Conservation (phyloP, 2,888 invertebrate genomes). For the Nephrocerus scutellatus region DNA sequence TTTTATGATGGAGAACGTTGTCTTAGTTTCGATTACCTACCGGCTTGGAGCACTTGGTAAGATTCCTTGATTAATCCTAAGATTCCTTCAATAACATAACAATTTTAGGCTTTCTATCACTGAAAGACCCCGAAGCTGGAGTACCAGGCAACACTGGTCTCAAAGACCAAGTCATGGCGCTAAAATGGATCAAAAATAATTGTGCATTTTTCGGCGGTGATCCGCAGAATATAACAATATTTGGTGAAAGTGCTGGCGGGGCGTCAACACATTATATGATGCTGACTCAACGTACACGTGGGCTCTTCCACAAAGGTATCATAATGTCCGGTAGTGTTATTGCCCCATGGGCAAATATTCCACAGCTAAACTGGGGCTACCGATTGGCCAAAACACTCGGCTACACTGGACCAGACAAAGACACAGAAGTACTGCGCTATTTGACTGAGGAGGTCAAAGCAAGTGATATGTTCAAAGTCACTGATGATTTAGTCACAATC, state of each 20-base stretch:
- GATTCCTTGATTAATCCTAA: not conserved
- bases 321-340: constrained; percentile 41
- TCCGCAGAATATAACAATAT: constrained; percentile 50
- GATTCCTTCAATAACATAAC: too few species aligned
- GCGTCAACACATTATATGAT: constrained; percentile 49
- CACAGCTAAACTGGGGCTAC: constrained; percentile 35
- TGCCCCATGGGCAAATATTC: constrained; percentile 40
- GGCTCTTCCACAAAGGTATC: constrained; percentile 43
- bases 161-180: constrained; percentile 51
- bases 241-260: constrained; percentile 52
- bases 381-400: constrained; percentile 42
- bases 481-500: constrained; percentile 39
- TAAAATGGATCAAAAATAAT: constrained; percentile 51
- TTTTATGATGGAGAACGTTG: constrained; percentile 49
- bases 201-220: constrained; percentile 51
- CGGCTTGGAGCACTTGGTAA: constrained; percentile 48
- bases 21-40: constrained; percentile 49
- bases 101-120: constrained; percentile 47
- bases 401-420: constrained; percentile 37
- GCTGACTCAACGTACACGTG: constrained; percentile 48
- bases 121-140: constrained; percentile 47
- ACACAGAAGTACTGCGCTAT: constrained; percentile 40
- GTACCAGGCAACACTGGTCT: constrained; percentile 52
- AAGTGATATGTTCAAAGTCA: constrained; percentile 37
- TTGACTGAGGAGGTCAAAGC: constrained; percentile 38